These are phyloP conservation scores for Sander lucioperca DNA, from an alignment of 2,113 vertebrate genomes.

Conservation along the genomic window DNA sequence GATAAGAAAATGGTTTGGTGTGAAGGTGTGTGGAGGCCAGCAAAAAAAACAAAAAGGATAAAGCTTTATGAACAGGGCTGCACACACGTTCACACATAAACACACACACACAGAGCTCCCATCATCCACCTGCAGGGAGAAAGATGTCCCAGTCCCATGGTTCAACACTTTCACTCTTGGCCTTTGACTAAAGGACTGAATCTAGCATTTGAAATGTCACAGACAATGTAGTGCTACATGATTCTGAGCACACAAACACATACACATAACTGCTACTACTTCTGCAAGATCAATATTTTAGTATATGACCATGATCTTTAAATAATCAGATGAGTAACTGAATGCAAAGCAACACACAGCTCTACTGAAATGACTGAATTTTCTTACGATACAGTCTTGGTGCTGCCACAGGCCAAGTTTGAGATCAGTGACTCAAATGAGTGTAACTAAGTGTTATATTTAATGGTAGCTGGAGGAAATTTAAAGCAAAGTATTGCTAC, in stretches of 20 bases:
- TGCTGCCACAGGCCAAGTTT: neutral
- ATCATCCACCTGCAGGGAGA: slow-evolving; percentile 49
- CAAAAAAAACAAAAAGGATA: slow-evolving; percentile 28
- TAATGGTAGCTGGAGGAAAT: neutral
- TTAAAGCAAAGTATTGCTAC: neutral
- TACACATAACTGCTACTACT: slow-evolving; percentile 9
- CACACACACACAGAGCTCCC: neutral
- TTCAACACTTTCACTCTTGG: slow-evolving; percentile 51
- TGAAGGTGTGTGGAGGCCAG: neutral
- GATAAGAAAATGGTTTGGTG: slow-evolving; percentile 21
- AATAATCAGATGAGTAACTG: slow-evolving; percentile 39
- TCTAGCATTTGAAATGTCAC: slow-evolving; percentile 68
- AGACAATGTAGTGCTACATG: slow-evolving; percentile 36
- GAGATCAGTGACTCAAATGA: neutral
- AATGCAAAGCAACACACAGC: slow-evolving; percentile 20
- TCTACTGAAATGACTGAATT: neutral
- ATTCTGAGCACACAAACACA: slow-evolving; percentile 12
- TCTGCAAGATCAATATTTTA: slow-evolving; percentile 34
- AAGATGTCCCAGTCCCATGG: slow-evolving; percentile 37
- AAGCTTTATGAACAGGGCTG: neutral
- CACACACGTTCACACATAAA: neutral
- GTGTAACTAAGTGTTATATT: slow-evolving; percentile 5
- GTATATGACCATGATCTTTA: slow-evolving; percentile 27
- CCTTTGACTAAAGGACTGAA: slow-evolving; percentile 56
- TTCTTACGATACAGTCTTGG: slow-evolving; percentile 10